phyloP scores from a whole-genome alignment of 1,140 invertebrate genomes.

The Zelostemma sp. region DNA sequence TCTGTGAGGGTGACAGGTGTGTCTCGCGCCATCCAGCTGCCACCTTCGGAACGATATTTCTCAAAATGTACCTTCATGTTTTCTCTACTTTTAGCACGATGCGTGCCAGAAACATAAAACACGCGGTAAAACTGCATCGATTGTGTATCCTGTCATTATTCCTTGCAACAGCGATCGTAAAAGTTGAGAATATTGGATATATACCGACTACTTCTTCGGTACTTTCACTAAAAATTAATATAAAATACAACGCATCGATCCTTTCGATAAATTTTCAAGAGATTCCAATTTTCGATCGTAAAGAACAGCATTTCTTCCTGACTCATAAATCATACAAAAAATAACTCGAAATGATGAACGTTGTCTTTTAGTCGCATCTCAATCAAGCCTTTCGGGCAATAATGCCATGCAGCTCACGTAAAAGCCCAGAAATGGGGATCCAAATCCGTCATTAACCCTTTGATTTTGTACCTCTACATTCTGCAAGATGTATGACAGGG shows the following conservation, averaged over 20 bases:
- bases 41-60: conserved; percentile 55
- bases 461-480: conserved; percentile 58
- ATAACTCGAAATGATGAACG: conserved; percentile 37
- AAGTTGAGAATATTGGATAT: not conserved
- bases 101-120: conserved; percentile 16
- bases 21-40: conserved; percentile 61
- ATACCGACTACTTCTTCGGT: not conserved
- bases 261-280: too few relatives aligned
- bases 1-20: conserved; percentile 64
- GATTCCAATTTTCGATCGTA: too few relatives aligned
- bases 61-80: conserved; percentile 34
- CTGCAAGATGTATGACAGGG: conserved; percentile 49
- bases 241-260: too few relatives aligned
- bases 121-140: conserved; percentile 15
- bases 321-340: too few relatives aligned
- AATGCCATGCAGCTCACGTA: conserved; percentile 41
- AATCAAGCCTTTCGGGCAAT: conserved; percentile 34
- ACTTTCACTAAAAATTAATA: too few relatives aligned
- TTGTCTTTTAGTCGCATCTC: conserved; percentile 27
- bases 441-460: conserved; percentile 61
- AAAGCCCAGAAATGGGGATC: conserved; percentile 44
- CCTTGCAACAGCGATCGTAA: not conserved
- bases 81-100: conserved; percentile 31
- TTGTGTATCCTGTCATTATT: conserved; percentile 27
- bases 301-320: too few relatives aligned